phyloP scores from a whole-genome alignment of 2,888 invertebrate species.

The Nesidiocoris tenuis region DNA sequence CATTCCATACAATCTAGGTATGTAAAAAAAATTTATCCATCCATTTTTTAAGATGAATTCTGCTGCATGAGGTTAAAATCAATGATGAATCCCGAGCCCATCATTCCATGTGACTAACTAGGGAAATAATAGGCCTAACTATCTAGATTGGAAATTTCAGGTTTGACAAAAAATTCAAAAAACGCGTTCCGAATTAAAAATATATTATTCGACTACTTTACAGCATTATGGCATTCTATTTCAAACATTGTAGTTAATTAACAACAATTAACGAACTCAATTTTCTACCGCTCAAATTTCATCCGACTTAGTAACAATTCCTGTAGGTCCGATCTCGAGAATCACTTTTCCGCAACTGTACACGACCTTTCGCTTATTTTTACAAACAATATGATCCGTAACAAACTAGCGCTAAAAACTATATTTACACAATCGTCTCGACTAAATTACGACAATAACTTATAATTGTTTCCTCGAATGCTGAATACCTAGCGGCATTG shows the following conservation, averaged over 20 bases:
- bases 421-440: not conserved
- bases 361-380: not conserved
- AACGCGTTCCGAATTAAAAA: not conserved
- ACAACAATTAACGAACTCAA: too few relatives aligned
- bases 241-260: not conserved
- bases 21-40: too few relatives aligned
- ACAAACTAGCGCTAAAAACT: not conserved
- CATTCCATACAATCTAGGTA: too few relatives aligned
- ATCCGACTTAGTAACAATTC: too few relatives aligned
- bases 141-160: too few relatives aligned
- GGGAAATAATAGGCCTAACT: too few relatives aligned
- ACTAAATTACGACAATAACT: not conserved
- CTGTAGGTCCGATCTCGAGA: not conserved
- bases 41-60: too few relatives aligned
- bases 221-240: not conserved
- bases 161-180: too few relatives aligned
- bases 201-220: not conserved
- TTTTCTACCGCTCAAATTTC: too few relatives aligned
- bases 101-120: too few relatives aligned
- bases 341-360: not conserved
- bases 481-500: not conserved
- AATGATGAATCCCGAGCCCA: too few relatives aligned
- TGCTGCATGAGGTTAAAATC: too few relatives aligned
- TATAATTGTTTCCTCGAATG: not conserved
- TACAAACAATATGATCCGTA: not conserved